Evolutionary conservation across 2,888 invertebrate genomes (phyloP), one percentile per base, ranked within the genome.

Genomic region (Eurytoma adleriae): DNA sequence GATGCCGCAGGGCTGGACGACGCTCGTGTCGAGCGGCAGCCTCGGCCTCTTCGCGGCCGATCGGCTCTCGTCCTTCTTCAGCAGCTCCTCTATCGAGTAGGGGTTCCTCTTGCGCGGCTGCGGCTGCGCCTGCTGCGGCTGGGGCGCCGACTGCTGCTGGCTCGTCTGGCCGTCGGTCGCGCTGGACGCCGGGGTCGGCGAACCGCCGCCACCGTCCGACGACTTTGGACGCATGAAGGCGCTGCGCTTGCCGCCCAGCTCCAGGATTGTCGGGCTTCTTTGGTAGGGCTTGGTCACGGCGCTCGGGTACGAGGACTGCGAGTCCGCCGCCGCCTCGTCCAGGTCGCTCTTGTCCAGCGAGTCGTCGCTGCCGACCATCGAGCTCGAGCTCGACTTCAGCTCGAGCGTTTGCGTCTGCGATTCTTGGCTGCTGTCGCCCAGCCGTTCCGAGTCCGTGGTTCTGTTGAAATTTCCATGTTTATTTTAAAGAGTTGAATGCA

Each of bases 81-180:
- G 88, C 12, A 97, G 90, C 87, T 97, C 97, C 85, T 96, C 97
- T 87, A 97, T 97, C 1, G 96, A 96, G 88, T 97, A 97, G 0
- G 96, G 96, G 88, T 96, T 96, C 82, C 95, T 94, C 89, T 96
- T 95, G 83, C 93, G 93, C 50, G 89, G 86, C 16, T 84, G 86
- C 59, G 85, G 87, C 75, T 85, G 87, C 1, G 83, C 83, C 71
- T 85, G 84, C 20, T 82, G 78, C 73, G 83, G 20, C 67, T 84
- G 40, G n/a, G 40, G 75, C 68, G 69, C 77, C 73, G 85, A 83
- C 14, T 84, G 85, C 77, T 69, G 52, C 3, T 40, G 66, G 70
- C n/a, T 68, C 10, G 24, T 18, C 12, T 56, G 24, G 72, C 4
- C 3, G 27, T 40, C 27, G 48, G 57, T 27, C 73, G 54, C 73